These are phyloP conservation scores for Pediacus dermestoides DNA, from an alignment of 2,888 invertebrate genomes.

Conservation along the genomic window DNA sequence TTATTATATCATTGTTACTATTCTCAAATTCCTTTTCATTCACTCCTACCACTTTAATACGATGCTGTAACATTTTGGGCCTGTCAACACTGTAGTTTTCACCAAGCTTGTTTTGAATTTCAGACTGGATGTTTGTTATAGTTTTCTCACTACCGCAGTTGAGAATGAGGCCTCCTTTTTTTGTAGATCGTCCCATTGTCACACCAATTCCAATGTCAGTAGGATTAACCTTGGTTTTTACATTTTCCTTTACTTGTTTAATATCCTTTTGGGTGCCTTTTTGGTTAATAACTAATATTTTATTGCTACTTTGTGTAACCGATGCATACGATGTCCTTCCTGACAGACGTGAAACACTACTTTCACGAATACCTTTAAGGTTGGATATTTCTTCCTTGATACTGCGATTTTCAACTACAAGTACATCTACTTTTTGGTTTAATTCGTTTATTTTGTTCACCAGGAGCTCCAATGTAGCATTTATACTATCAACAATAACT, in stretches of 20 bases:
- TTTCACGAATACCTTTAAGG: neutral
- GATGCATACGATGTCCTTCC: neutral
- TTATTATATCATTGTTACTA: neutral
- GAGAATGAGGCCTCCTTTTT: constrained; percentile 9
- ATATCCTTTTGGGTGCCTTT: constrained; percentile 5
- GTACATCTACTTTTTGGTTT: constrained; percentile 2
- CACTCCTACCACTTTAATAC: constrained; percentile 8
- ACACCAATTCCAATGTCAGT: constrained; percentile 10
- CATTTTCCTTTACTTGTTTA: neutral
- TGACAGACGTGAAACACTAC: no score
- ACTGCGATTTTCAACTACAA: neutral
- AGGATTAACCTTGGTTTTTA: constrained; percentile 24
- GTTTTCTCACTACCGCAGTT: constrained; percentile 1
- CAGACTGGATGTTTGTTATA: constrained; percentile 3
- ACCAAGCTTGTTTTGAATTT: constrained; percentile 10
- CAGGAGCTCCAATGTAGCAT: neutral
- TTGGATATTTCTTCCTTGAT: neutral
- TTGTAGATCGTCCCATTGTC: constrained; percentile 8
- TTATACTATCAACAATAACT: neutral
- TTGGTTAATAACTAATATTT: constrained; percentile 2
- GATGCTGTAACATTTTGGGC: constrained; percentile 7
- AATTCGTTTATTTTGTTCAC: neutral
- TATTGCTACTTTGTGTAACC: neutral
- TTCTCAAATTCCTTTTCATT: no score
- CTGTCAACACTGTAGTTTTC: constrained; percentile 9